Conservation (phyloP, 2,113 vertebrate species). For the Turdus rufiventris region DNA sequence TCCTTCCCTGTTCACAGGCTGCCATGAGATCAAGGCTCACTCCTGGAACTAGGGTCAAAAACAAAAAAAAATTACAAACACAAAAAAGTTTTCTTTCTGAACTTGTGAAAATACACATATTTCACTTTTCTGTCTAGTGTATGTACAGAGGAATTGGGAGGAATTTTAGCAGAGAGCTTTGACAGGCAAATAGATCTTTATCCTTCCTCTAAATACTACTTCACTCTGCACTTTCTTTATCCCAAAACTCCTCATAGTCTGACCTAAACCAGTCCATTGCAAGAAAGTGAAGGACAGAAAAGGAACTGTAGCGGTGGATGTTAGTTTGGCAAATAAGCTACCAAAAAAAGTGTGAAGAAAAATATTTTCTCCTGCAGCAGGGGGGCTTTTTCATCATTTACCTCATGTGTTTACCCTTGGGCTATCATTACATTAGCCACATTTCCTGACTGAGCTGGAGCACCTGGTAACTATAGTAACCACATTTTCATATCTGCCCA, state of each 20-base stretch:
- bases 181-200: not conserved
- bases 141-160: not conserved
- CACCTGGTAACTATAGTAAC: constrained; percentile 67
- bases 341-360: not conserved
- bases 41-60: not conserved
- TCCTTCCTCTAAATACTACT: not conserved
- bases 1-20: not conserved
- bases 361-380: not conserved
- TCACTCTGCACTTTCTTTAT: not conserved
- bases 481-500: constrained; percentile 49
- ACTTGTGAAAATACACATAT: not conserved
- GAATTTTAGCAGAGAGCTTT: not conserved
- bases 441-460: constrained; percentile 21
- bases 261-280: not conserved
- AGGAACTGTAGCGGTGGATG: not conserved
- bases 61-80: not conserved
- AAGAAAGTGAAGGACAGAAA: not conserved
- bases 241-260: not conserved
- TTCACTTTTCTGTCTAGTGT: not conserved
- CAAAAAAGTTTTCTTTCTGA: not conserved
- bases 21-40: not conserved
- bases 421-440: constrained; percentile 38
- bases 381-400: constrained; percentile 2
- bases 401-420: constrained; percentile 47
- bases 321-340: not conserved